Evolutionary conservation across 2,113 vertebrate genomes (phyloP).

Genomic region (Corvus hawaiiensis): DNA sequence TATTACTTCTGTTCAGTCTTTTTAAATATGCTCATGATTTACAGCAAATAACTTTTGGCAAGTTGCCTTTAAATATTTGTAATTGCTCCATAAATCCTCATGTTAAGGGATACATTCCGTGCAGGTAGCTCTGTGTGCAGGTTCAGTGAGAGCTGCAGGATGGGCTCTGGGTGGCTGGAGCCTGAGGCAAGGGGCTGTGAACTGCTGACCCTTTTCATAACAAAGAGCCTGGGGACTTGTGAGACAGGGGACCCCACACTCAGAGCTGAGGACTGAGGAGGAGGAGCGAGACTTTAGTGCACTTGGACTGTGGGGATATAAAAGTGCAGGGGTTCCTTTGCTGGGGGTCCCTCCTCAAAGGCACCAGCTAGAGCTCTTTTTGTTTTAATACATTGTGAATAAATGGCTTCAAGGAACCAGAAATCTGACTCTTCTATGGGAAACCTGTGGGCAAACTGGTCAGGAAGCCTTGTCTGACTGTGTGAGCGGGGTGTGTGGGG

Average conservation of each 20-base stretch:
- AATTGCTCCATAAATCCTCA: background rate
- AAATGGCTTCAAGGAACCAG: background rate
- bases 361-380: background rate
- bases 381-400: background rate
- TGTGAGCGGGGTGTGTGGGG: too few species aligned
- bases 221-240: background rate
- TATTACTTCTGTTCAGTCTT: background rate
- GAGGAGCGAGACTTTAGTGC: accelerated
- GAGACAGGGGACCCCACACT: too few species aligned
- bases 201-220: background rate
- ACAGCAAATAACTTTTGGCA: background rate
- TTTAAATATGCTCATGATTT: background rate
- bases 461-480: background rate
- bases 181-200: background rate
- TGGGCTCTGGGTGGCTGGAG: background rate
- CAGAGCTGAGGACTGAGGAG: background rate
- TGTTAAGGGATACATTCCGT: background rate
- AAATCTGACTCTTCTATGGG: background rate
- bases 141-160: background rate
- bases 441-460: accelerated
- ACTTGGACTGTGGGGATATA: too few species aligned
- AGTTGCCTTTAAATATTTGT: background rate
- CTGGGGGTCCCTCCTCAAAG: background rate
- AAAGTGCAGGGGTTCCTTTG: background rate
- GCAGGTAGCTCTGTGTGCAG: background rate